phyloP scores from a whole-genome alignment of 2,888 invertebrate genomes.

The Lithophane socia region DNA sequence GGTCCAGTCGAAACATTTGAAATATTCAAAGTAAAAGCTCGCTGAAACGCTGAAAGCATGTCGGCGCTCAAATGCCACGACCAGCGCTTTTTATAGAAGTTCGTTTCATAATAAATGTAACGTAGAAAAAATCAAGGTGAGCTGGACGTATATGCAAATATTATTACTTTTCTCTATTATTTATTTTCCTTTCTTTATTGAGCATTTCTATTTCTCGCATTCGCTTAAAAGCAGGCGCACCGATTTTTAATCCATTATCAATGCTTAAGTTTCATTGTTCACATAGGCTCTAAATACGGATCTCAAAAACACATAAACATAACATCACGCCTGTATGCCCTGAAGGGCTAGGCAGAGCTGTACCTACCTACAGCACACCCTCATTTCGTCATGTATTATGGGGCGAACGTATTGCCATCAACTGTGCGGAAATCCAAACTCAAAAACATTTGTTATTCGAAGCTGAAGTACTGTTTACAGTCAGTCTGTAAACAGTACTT shows the following conservation, averaged over 20 bases:
- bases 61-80: slow-evolving; percentile 67
- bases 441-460: background rate
- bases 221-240: background rate
- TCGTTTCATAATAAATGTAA: slow-evolving; percentile 62
- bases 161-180: background rate
- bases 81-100: slow-evolving; percentile 69
- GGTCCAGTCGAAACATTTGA: slow-evolving; percentile 69
- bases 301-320: background rate
- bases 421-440: background rate
- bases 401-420: background rate
- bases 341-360: background rate
- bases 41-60: slow-evolving; percentile 71
- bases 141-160: slow-evolving; percentile 17
- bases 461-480: slow-evolving; percentile 5
- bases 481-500: too few species aligned
- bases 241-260: slow-evolving; percentile 4
- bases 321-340: background rate
- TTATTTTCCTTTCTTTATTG: background rate
- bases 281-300: background rate
- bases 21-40: slow-evolving; percentile 74
- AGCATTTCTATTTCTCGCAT: background rate
- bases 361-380: background rate
- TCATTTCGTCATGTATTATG: background rate
- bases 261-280: background rate
- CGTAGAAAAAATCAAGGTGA: slow-evolving; percentile 20